These are phyloP conservation scores for Brachyopa scutellaris DNA, from an alignment of 2,888 invertebrate genomes.

Conservation along the genomic window DNA sequence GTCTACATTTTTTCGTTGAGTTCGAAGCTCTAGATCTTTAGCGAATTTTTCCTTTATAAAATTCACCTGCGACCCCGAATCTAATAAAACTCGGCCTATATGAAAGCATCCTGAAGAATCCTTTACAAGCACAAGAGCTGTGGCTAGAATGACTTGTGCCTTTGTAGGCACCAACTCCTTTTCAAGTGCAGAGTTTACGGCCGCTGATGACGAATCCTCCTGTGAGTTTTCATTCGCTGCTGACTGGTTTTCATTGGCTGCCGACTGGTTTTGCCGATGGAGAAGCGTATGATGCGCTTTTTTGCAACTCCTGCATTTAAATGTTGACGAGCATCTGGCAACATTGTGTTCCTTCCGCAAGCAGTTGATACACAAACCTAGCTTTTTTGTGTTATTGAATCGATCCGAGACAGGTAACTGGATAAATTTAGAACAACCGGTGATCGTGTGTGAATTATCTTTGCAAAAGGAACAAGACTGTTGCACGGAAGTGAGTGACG, in stretches of 20 bases:
- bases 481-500: constrained; percentile 6
- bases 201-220: not conserved
- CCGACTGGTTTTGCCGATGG: constrained; percentile 12
- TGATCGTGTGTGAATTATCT: constrained; percentile 35
- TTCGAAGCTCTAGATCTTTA: no score
- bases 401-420: constrained; percentile 20
- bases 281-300: constrained; percentile 41
- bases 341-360: constrained; percentile 41
- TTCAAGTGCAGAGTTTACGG: not conserved
- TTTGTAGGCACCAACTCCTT: not conserved
- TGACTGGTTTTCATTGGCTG: not conserved
- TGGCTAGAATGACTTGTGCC: no score
- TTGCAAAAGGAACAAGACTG: constrained; percentile 10
- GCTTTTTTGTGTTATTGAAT: constrained; percentile 29
- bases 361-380: constrained; percentile 57
- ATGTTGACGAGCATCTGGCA: constrained; percentile 30
- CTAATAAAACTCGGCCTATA: no score
- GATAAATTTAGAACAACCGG: constrained; percentile 20
- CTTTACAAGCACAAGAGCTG: no score
- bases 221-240: not conserved
- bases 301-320: constrained; percentile 38
- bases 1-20: no score
- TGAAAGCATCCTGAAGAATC: no score
- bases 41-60: no score
- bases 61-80: no score